These are phyloP conservation scores for Pitangus sulphuratus DNA, from an alignment of 2,797 vertebrate genomes.

Conservation along the genomic window DNA sequence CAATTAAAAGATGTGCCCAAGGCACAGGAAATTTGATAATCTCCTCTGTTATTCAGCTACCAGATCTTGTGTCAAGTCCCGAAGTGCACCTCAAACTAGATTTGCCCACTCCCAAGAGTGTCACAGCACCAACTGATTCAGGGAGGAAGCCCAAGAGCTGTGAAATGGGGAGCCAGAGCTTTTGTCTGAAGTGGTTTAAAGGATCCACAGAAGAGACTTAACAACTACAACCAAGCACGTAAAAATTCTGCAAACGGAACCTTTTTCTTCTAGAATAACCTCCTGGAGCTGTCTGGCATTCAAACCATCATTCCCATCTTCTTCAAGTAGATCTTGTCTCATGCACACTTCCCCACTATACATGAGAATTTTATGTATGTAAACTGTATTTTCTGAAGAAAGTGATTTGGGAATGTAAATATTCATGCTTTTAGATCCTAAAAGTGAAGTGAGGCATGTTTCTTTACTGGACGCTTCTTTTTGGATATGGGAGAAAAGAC, in stretches of 20 bases:
- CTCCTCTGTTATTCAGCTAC: neutral
- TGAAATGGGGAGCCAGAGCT: neutral
- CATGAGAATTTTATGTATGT: neutral
- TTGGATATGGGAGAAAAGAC: neutral
- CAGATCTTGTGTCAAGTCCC: neutral
- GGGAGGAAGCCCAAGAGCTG: neutral
- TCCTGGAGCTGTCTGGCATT: neutral
- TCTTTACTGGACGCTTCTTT: neutral
- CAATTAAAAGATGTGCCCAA: neutral
- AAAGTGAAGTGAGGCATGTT: neutral
- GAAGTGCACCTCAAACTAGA: neutral
- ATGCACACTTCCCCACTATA: neutral
- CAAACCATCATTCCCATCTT: neutral
- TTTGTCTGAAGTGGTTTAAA: neutral
- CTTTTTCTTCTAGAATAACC: neutral
- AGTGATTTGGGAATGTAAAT: neutral
- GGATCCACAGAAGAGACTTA: neutral
- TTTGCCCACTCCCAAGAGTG: fast-evolving
- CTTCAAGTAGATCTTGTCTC: neutral
- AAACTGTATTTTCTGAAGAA: neutral
- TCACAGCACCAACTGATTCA: neutral
- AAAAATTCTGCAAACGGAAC: neutral
- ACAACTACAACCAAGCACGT: neutral
- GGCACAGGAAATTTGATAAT: neutral
- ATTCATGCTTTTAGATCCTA: neutral